Base-by-base conservation (phyloP, 1,140 invertebrate species). In the Pseudomyrmex flavicornis region DNA sequence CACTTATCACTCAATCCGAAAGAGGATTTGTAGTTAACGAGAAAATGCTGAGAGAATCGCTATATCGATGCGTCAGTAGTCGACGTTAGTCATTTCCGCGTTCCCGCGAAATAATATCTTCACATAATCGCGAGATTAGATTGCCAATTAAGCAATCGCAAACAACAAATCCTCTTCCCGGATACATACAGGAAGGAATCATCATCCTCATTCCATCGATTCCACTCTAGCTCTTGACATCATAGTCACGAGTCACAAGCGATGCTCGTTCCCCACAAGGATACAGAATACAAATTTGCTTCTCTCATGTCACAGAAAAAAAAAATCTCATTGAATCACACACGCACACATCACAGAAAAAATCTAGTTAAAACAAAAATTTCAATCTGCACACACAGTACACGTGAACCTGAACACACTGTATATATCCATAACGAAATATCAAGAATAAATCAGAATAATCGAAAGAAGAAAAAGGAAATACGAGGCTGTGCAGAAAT, bases 371-470 rank as follows among this genome's bases (percentile, higher is more conserved):
- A 35, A 35, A 35, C 35, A 35, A 35, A 35, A 35, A 35, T 35
- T 35, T 35, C 35, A 35, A 35, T 35, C 35, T 35, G 0, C 5
- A 35, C 35, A 35, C 35, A 35, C 35, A 7, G 35, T 48, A 65
- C 44, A 74, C 65, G 17, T 22, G 26, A 61, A 74, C 65, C 12
- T 22, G 26, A 61, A 77, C 35, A 82, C 58, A 82, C 35, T 82
- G 48, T 74, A 82, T 10, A 82, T 82, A 35, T 35, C 35, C 35
- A 35, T 35, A 35, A 35, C 35, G 35, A 35, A 35, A 75, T 15
- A 46, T 35, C 15, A 72, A 10, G 15, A 79, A 15, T 15, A 69
- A 9, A 46, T 26, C 22, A 15, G 35, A 50, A 15, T 15, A 70
- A 70, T 26, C 26, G 35, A 12, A 35, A 20, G 76, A 61, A 80